Percentiles rank a stretch among this genome's conserved stretches.
Evolutionary conservation across 2,888 invertebrate species (phyloP).

Genomic region (Tetragonisca angustula): DNA sequence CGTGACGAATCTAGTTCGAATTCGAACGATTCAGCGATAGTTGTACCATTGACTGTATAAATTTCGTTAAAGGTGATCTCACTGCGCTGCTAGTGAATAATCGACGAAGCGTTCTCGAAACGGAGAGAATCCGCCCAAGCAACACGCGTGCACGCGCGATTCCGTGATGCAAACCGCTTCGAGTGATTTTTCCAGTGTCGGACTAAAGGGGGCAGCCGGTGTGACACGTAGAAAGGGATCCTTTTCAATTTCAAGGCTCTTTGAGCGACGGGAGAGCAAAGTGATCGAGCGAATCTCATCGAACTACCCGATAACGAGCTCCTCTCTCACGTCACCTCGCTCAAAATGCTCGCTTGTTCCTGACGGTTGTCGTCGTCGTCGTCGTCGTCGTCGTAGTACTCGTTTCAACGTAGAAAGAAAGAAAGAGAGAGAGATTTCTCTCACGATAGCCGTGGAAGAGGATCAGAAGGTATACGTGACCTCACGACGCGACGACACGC

Average conservation of each 20-base stretch:
- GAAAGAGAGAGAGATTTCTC: background rate
- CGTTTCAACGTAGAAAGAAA: conserved; percentile 30
- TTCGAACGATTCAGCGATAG: too few relatives aligned
- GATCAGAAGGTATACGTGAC: conserved; percentile 54
- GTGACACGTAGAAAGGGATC: conserved; percentile 25
- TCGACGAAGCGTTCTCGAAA: too few relatives aligned
- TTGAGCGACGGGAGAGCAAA: conserved; percentile 40
- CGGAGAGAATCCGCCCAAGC: background rate
- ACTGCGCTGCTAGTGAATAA: too few relatives aligned
- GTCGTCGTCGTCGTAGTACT: conserved; percentile 17
- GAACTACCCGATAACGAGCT: conserved; percentile 54
- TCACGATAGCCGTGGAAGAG: conserved; percentile 39
- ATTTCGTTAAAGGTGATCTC: too few relatives aligned
- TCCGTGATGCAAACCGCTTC: conserved; percentile 10
- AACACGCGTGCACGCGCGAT: background rate
- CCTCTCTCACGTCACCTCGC: conserved; percentile 34
- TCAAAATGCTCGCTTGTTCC: conserved; percentile 42
- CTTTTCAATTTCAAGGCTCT: conserved; percentile 51
- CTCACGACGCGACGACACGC: conserved; percentile 32
- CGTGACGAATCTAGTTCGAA: too few relatives aligned
- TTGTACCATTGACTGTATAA: too few relatives aligned
- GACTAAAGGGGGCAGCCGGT: conserved; percentile 16
- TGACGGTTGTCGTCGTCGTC: conserved; percentile 26
- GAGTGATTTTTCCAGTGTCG: background rate
- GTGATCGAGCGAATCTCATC: conserved; percentile 50